Conservation (phyloP, 2,113 vertebrate species). For the Limnothrissa miodon region DNA sequence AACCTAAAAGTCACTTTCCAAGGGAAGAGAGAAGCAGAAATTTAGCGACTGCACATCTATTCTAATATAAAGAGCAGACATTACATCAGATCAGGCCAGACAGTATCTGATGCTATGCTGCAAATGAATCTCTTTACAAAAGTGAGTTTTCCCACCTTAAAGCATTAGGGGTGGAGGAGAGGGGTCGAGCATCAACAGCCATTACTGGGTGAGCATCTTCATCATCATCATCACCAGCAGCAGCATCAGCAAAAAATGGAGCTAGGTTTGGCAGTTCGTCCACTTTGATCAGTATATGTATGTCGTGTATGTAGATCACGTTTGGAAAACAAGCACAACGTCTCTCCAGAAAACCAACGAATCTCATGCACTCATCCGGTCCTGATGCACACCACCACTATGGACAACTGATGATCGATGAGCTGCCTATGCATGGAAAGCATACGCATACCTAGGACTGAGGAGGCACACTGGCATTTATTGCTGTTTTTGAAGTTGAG, state of each 20-base stretch:
- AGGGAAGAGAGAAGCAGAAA: background rate
- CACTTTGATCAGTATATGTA: background rate
- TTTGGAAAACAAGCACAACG: background rate
- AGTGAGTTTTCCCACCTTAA: background rate
- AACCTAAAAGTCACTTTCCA: background rate
- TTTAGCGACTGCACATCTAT: background rate
- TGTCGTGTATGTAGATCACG: background rate
- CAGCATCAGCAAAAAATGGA: background rate
- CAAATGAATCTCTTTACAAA: background rate
- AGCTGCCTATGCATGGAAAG: background rate
- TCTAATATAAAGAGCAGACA: background rate
- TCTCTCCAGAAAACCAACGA: background rate
- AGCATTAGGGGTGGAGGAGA: background rate
- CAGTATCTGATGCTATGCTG: slow-evolving; percentile 1
- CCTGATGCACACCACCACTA: background rate
- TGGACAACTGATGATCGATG: background rate
- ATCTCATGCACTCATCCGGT: background rate
- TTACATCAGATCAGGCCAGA: background rate
- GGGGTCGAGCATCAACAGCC: background rate
- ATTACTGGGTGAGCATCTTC: background rate
- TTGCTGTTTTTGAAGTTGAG: slow-evolving; percentile 48
- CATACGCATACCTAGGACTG: slow-evolving; percentile 11
- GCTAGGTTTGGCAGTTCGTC: slow-evolving; percentile 10
- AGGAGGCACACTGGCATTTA: slow-evolving; percentile 43
- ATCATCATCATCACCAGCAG: too few species aligned